Evolutionary conservation across 92 coral and sea anemone species (phyloP), one percentile per base, ranked within the genome.

Genomic region (Muricea muricata): DNA sequence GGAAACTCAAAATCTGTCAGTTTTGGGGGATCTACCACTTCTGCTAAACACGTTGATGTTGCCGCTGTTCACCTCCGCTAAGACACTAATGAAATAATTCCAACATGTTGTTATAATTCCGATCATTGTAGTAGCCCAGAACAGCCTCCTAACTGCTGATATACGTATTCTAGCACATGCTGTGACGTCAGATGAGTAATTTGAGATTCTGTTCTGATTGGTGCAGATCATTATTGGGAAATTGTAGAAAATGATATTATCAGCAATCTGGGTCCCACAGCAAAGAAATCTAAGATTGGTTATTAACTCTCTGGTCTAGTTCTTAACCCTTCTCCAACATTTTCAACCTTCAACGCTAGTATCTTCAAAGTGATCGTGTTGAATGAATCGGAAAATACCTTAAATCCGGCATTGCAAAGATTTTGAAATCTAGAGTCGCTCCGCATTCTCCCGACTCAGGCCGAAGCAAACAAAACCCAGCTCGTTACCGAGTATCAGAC

Each of bases 211-310:
- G 69, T 90, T 23, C 85, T 90, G 18, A 86, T 90, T 81, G 90
- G 92, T 23, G 87, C 90, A 28, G 90, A 85, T 25, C 90, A 87
- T 41, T 90, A 87, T 69, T 90, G 93, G 91, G 87, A 83, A 21
- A 68, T 87, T 46, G 91, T 90, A 21, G 37, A 87, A 13, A 76
- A 90, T 46, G 68, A 84, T 14, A 85, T 90, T 13, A 82, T n/a
- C n/a, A n/a, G n/a, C n/a, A n/a, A n/a, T n/a, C 82, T 67, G 32
- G 88, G 11, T n/a, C n/a, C n/a, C n/a, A 78, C 78, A 34, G 1
- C 54, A 3, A 80, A 46, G 4, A 82, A 82, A 35, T 82, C 86
- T 9, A 82, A 68, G 30, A 87, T 70, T 73, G 86, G 80, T 57
- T 82, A 82, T 32, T 75, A 67, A 31, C n/a, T n/a, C 20, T 86